Base-by-base conservation (phyloP, 2,888 invertebrate species). In the Heliconius erato region DNA sequence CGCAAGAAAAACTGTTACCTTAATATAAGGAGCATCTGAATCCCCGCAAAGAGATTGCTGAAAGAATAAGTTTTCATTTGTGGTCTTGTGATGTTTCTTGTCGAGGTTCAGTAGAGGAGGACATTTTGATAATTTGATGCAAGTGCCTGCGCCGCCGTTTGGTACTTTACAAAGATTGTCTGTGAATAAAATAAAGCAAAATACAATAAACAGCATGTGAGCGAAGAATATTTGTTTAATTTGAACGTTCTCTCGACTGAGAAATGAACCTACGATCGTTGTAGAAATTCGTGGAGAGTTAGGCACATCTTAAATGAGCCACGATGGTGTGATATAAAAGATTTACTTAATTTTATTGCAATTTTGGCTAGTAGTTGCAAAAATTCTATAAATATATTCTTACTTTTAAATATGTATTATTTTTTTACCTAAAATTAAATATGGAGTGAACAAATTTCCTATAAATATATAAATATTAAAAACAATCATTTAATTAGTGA, bases 131-230 rank as follows among this genome's bases (percentile, higher is more conserved):
- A 91, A 82, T 3, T 84, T 79, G 16, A 88, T 82, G 79, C 91
- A 91, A 0, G 78, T 82, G 1, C 91, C 91, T 6, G 86, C 84
- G 7, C 82, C 82, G 19, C 88, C 87, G 54, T 85, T 87, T 5
- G 91, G 91, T 28, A 90, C 90, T 40, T 86, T 86, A 84, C 91
- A 91, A 79, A 83, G 82, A n/a, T 87, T 87, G 67, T 87, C 89
- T 89, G 86, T 6, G 82, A 65, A 35, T 19, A 82, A 32, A 59
- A 54, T 35, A n/a, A n/a, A 35, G 32, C 19, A 19, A 35, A 19
- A 35, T 28, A 67, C 5, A 67, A 14, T 54, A 19, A 54, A 54
- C 19, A 54, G 16, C 6, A 54, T 54, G 16, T 5, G 16, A 19
- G 6, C 19, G 40, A 40, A 40, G 9, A 49, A 49, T 49, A 49